These are phyloP conservation scores for Telenomus remus DNA, from an alignment of 1,140 invertebrate species.

Conservation along the genomic window DNA sequence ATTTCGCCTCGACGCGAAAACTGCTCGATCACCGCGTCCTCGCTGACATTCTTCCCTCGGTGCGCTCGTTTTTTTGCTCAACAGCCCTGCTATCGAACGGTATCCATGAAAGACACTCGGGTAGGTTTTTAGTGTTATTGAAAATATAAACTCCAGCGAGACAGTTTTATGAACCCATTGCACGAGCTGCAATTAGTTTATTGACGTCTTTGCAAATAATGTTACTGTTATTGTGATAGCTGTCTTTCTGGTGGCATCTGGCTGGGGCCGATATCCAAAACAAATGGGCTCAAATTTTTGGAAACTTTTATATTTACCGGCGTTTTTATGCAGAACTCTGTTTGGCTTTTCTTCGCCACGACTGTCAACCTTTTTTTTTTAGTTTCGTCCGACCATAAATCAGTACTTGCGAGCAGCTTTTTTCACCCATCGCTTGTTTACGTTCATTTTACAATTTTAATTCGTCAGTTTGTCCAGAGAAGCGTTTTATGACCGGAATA, in stretches of 20 bases:
- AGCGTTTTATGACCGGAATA: background rate
- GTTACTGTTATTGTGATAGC: conserved; percentile 19
- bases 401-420: conserved; percentile 4
- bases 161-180: conserved; percentile 21
- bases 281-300: conserved; percentile 14
- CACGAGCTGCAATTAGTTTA: conserved; percentile 25
- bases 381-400: conserved; percentile 32
- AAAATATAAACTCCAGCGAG: conserved; percentile 13
- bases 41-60: conserved; percentile 5
- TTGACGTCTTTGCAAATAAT: conserved; percentile 17
- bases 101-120: conserved; percentile 14
- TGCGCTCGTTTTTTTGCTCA: background rate
- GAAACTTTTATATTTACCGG: conserved; percentile 16
- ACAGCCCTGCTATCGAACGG: conserved; percentile 1
- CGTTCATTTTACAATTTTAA: conserved; percentile 20
- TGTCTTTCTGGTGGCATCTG: conserved; percentile 8
- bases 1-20: conserved; percentile 45
- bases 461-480: background rate
- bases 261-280: conserved; percentile 35
- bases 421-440: conserved; percentile 5
- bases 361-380: conserved; percentile 19
- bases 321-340: conserved; percentile 28
- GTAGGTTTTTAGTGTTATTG: conserved; percentile 32
- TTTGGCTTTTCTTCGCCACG: conserved; percentile 22
- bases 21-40: conserved; percentile 25